Evolutionary conservation across 1,140 invertebrate genomes (phyloP).

Genomic region (Muscidifurax raptorellus): DNA sequence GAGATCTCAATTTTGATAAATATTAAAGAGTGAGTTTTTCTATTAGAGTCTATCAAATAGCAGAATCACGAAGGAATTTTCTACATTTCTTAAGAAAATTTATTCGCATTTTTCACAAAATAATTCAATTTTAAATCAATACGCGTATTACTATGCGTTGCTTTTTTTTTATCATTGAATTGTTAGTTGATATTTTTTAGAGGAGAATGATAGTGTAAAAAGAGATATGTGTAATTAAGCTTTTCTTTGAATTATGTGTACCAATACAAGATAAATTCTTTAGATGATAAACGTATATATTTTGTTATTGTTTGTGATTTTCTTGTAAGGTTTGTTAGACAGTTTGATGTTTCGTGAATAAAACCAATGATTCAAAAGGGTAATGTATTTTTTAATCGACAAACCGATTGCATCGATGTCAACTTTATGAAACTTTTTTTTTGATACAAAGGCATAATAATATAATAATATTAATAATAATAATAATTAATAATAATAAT

Average conservation of each 20-base stretch:
- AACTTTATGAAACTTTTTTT: constrained; percentile 17
- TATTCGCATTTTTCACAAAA: constrained; percentile 5
- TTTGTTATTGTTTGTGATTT: constrained; percentile 38
- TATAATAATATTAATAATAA: constrained; percentile 33
- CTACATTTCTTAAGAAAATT: constrained; percentile 5
- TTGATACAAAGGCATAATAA: constrained; percentile 39
- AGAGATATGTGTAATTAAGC: constrained; percentile 13
- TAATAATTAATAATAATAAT: constrained; percentile 35
- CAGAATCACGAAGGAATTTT: constrained; percentile 17
- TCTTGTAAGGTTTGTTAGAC: constrained; percentile 31
- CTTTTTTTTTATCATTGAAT: neutral
- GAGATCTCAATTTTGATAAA: constrained; percentile 12
- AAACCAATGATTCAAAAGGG: constrained; percentile 28
- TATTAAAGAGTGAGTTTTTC: constrained; percentile 19
- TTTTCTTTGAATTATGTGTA: constrained; percentile 16
- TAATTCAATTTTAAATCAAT: constrained; percentile 12
- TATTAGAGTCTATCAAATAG: constrained; percentile 19
- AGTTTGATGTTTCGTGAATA: constrained; percentile 43
- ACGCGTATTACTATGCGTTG: neutral
- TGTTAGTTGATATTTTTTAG: constrained; percentile 4
- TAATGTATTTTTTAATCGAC: constrained; percentile 39
- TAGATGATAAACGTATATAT: constrained; percentile 22
- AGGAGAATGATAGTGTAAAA: constrained; percentile 6
- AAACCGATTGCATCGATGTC: constrained; percentile 27
- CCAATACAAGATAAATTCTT: neutral